A percentile compares a stretch with the other conserved stretches of the same genome.
Conservation (phyloP, 2,888 invertebrate genomes). For the Ophion obscuratus region DNA sequence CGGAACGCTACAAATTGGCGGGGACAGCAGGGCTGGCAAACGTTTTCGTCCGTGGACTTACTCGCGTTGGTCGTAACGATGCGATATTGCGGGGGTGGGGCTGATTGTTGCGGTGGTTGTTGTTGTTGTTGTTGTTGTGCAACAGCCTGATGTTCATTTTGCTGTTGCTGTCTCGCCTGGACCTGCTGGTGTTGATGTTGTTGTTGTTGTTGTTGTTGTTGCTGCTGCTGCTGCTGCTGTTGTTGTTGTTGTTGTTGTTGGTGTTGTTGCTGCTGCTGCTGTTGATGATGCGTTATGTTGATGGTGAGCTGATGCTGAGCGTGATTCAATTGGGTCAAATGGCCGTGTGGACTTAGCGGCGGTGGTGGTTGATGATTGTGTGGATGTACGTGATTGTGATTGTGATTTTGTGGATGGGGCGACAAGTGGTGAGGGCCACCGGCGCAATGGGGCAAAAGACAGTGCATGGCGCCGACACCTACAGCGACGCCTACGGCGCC, state of each 20-base stretch:
- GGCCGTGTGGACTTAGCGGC: constrained; percentile 78
- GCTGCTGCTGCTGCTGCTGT: constrained; percentile 57
- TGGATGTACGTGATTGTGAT: constrained; percentile 80
- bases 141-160: constrained; percentile 73
- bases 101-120: constrained; percentile 46
- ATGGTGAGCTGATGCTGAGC: constrained; percentile 79
- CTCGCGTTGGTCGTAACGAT: constrained; percentile 78
- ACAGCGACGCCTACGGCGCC: constrained; percentile 81
- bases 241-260: constrained; percentile 75
- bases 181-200: constrained; percentile 52
- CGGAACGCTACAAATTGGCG: constrained; percentile 19
- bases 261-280: constrained; percentile 78
- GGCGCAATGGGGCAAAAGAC: constrained; percentile 68
- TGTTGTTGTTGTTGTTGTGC: constrained; percentile 60
- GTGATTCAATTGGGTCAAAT: constrained; percentile 79
- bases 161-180: constrained; percentile 63
- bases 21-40: background rate
- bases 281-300: constrained; percentile 77
- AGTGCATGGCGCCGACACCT: constrained; percentile 79
- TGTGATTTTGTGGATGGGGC: constrained; percentile 79
- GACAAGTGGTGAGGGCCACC: constrained; percentile 79
- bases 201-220: constrained; percentile 75
- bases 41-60: constrained; percentile 73
- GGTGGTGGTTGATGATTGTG: constrained; percentile 79
- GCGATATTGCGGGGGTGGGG: constrained; percentile 78